phyloP scores from a whole-genome alignment of 2,113 vertebrate genomes.

The Triplophysa siluroides region DNA sequence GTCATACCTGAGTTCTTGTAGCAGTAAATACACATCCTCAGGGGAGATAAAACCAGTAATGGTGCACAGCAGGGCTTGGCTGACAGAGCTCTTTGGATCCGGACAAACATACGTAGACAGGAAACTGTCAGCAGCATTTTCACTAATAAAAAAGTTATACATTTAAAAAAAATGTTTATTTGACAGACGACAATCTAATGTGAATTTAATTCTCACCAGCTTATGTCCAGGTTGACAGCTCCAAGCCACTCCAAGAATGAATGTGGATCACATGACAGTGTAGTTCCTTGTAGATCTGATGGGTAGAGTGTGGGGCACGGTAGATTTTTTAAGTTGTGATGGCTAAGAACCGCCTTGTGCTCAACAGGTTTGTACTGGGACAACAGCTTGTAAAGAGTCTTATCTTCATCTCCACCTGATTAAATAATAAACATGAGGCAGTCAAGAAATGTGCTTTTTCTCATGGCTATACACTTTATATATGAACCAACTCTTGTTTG shows the following conservation, averaged over 20 bases:
- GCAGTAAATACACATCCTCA: slow-evolving; percentile 74
- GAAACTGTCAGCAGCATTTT: slow-evolving; percentile 80
- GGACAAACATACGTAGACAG: slow-evolving; percentile 84
- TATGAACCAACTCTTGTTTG: neutral
- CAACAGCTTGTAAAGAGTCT: slow-evolving; percentile 76
- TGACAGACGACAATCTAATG: neutral
- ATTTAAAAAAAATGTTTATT: neutral
- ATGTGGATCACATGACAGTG: slow-evolving; percentile 73
- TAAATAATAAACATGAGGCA: neutral
- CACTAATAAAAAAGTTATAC: slow-evolving; percentile 65
- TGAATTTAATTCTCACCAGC: slow-evolving; percentile 72
- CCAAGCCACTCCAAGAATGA: slow-evolving; percentile 90
- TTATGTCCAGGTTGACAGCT: slow-evolving; percentile 72
- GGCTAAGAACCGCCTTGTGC: slow-evolving; percentile 72
- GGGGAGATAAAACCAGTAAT: slow-evolving; percentile 85
- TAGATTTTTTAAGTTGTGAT: slow-evolving; percentile 66
- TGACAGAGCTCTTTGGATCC: slow-evolving; percentile 67
- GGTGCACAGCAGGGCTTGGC: slow-evolving; percentile 75
- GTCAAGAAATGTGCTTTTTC: neutral
- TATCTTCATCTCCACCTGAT: slow-evolving; percentile 59
- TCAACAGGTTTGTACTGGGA: slow-evolving; percentile 75
- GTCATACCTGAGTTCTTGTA: slow-evolving; percentile 82
- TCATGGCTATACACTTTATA: no score
- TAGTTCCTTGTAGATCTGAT: slow-evolving; percentile 64
- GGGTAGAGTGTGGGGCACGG: slow-evolving; percentile 75